A percentile compares a stretch with the other conserved stretches of the same genome.
These are phyloP conservation scores for Dromaius novaehollandiae DNA, from an alignment of 2,113 vertebrate genomes.

Conservation along the genomic window DNA sequence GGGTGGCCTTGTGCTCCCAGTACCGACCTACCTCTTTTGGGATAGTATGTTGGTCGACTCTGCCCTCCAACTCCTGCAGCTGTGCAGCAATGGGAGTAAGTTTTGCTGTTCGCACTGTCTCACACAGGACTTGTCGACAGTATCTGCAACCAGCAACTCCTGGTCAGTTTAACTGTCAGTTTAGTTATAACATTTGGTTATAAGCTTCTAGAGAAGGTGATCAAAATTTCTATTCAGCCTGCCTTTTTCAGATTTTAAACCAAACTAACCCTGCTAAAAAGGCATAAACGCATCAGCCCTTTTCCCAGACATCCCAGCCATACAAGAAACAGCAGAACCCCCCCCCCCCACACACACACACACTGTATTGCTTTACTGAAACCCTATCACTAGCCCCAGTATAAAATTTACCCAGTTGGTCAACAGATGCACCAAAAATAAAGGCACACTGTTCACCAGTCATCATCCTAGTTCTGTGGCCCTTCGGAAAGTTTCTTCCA, in stretches of 20 bases:
- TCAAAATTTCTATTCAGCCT: not conserved
- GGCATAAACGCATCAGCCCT: not conserved
- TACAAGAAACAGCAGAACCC: not conserved
- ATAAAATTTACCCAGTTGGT: not conserved
- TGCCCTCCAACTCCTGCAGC: constrained; percentile 93
- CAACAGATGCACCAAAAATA: not conserved
- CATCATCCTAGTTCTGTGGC: not conserved
- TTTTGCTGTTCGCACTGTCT: constrained; percentile 92
- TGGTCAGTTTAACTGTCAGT: not conserved
- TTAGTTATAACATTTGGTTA: not conserved
- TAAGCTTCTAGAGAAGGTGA: not conserved
- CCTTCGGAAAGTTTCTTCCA: not conserved
- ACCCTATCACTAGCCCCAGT: not conserved
- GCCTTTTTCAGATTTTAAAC: not conserved
- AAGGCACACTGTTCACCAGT: not conserved
- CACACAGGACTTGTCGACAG: constrained; percentile 91
- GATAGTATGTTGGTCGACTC: constrained; percentile 88
- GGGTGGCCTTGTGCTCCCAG: not conserved
- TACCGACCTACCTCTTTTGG: constrained; percentile 89
- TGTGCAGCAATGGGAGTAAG: constrained; percentile 91
- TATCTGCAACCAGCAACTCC: constrained; percentile 79
- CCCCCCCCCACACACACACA: not conserved
- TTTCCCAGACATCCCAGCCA: not conserved
- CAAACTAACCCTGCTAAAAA: not conserved
- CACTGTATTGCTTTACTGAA: not conserved